Conservation (phyloP, 2,888 invertebrate genomes). For the Andricus curvator region DNA sequence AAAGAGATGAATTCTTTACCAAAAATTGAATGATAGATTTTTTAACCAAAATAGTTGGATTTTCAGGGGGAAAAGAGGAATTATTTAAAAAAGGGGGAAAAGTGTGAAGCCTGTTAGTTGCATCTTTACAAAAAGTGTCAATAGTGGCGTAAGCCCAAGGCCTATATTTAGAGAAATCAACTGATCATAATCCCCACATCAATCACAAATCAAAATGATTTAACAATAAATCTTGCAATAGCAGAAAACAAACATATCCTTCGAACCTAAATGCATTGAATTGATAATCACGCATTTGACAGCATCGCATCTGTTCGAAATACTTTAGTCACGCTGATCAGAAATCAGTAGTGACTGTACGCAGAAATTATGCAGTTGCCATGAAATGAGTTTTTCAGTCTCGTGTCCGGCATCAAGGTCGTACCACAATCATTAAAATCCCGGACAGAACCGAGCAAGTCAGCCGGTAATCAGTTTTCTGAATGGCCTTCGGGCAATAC, state of each 20-base stretch:
- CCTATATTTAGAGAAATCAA: no score
- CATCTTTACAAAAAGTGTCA: no score
- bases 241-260: not conserved
- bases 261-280: not conserved
- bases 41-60: no score
- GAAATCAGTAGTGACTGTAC: conserved; percentile 9
- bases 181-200: not conserved
- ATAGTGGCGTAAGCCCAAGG: no score
- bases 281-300: not conserved
- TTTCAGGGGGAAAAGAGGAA: no score
- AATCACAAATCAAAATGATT: not conserved
- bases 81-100: no score
- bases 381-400: conserved; percentile 5
- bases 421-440: conserved; percentile 24
- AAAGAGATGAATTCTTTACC: no score
- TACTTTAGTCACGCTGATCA: conserved; percentile 25
- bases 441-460: conserved; percentile 26
- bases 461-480: conserved; percentile 31
- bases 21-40: no score
- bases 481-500: conserved; percentile 22
- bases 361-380: conserved; percentile 9
- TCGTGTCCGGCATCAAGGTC: conserved; percentile 14
- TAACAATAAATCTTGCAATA: not conserved
- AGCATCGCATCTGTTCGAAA: conserved; percentile 5
- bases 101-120: no score